Base-by-base conservation (phyloP, 2,888 invertebrate genomes). In the Bimastos eiseni region DNA sequence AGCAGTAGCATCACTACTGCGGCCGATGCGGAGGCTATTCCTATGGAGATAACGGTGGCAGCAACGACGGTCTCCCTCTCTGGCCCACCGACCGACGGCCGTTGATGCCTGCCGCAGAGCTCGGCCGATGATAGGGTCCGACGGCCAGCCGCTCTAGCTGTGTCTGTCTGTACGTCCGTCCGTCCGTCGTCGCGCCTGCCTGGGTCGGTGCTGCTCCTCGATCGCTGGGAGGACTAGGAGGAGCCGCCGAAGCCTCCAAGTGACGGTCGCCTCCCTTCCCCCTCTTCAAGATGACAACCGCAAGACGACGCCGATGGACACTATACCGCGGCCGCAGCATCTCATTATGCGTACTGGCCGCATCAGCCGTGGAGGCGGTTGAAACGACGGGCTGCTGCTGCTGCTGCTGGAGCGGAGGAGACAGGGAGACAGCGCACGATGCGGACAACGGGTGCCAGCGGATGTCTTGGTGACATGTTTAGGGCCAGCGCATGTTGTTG, bases 251-350 rank as follows among this genome's bases (percentile, higher is more conserved):
- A 70, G 70, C 70, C 70, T 70, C 70, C 70, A n/a, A 70, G 70
- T 70, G 70, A 70, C 70, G n/a, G 30, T n/a, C n/a, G 4, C 70
- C 70, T 70, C 70, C n/a, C 70, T n/a, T 13, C 70, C 13, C 70
- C 70, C 70, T n/a, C 30, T 70, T 70, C 70, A 70, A 70, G 70
- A 70, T 70, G 70, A 70, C 70, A n/a, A 70, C 70, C 70, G n/a
- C 70, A 70, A 70, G 70, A 70, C 70, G 70, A 2, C n/a, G 70
- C 41, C 15, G 41, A 41, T 15, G 15, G 6, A 41, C 8, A 41
- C 15, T 41, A 30, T n/a, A 13, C 70, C n/a, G 17, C 70, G 8
- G n/a, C 70, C n/a, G n/a, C 30, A 8, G 70, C 70, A 70, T 70
- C 70, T 70, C 70, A 70, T 70, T 70, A 70, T 70, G 70, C 4